phyloP scores from a whole-genome alignment of 1,140 invertebrate species.

The Solenopsis fugax region DNA sequence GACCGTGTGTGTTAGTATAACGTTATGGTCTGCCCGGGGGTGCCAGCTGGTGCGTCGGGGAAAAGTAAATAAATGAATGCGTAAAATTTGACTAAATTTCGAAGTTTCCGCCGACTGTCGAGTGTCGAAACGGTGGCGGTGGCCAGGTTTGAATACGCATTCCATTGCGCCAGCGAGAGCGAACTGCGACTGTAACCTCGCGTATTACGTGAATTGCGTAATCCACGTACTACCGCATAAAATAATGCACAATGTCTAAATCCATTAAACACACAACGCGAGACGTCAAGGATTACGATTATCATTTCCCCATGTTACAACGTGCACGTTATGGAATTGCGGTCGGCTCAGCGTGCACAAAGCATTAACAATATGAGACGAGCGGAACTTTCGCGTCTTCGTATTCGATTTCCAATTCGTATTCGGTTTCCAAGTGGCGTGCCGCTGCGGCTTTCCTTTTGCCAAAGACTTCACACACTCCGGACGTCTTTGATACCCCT shows the following conservation, averaged over 20 bases:
- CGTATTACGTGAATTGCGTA: neutral
- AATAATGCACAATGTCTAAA: neutral
- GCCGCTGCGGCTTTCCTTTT: constrained; percentile 17
- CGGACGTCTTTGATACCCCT: constrained; percentile 43
- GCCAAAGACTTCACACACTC: constrained; percentile 16
- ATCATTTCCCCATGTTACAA: neutral
- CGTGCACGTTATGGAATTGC: neutral
- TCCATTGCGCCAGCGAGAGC: neutral
- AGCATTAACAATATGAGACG: constrained; percentile 22
- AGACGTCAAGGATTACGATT: neutral
- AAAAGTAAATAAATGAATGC: constrained; percentile 76
- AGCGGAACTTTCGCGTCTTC: neutral
- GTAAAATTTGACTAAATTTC: constrained; percentile 73
- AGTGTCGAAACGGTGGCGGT: neutral
- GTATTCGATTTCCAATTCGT: constrained; percentile 13
- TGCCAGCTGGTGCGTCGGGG: constrained; percentile 67
- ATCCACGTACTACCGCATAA: neutral
- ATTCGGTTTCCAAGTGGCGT: constrained; percentile 47
- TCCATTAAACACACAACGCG: neutral
- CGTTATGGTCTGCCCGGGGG: constrained; percentile 55
- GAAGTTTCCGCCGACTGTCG: constrained; percentile 59
- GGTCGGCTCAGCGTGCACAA: neutral
- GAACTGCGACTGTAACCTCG: neutral
- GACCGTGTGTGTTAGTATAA: constrained; percentile 41
- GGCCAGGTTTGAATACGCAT: constrained; percentile 28